Percentiles rank a stretch among this genome's conserved stretches.
These are phyloP conservation scores for Ivindomyrus marchei DNA, from an alignment of 2,113 vertebrate species.

Conservation along the genomic window DNA sequence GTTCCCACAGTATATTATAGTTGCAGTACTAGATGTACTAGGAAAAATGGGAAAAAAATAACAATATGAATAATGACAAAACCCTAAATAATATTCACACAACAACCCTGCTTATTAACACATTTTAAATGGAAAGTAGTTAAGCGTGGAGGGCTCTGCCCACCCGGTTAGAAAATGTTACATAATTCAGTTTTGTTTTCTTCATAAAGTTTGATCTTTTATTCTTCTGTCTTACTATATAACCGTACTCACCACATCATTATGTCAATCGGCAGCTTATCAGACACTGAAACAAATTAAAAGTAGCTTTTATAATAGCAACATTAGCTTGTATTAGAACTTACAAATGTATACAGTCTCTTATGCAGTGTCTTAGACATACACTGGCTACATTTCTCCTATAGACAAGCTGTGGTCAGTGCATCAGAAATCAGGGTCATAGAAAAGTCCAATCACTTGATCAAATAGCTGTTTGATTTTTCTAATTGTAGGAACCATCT, in stretches of 20 bases:
- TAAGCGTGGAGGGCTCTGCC: not conserved
- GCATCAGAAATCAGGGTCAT: not conserved
- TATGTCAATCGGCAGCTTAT: not conserved
- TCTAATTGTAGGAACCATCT: not conserved
- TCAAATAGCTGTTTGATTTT: not conserved
- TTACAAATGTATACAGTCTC: not conserved
- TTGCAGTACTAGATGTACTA: not conserved
- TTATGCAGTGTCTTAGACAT: not conserved
- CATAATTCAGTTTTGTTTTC: not conserved
- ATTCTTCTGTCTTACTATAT: not conserved
- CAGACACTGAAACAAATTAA: not conserved
- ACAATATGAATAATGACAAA: not conserved
- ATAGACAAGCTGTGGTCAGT: not conserved
- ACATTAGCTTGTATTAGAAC: not conserved
- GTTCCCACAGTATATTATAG: not conserved
- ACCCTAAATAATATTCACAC: not conserved
- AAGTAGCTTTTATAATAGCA: not conserved
- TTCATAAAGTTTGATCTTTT: not conserved
- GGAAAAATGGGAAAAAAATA: not conserved
- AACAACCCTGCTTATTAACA: not conserved
- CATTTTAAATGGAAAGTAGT: not conserved
- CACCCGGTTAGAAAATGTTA: not conserved
- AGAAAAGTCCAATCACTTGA: not conserved
- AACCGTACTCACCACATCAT: not conserved
- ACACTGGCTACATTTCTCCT: not conserved